Conservation (phyloP, 2,113 vertebrate genomes). For the Rhizomys pruinosus region DNA sequence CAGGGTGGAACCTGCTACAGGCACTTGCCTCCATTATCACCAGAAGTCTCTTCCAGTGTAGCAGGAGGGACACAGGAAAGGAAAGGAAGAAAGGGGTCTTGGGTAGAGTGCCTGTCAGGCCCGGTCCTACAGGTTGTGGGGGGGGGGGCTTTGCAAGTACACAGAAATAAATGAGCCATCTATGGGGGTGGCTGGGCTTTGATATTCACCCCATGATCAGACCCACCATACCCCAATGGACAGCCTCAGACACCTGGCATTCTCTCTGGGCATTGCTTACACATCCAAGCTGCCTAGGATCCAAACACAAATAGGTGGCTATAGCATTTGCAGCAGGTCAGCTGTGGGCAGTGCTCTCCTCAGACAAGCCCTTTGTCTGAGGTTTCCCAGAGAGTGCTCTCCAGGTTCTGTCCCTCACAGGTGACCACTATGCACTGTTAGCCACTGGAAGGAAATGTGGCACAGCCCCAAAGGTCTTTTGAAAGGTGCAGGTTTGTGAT, state of each 20-base stretch:
- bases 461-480: constrained; percentile 67
- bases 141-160: constrained; percentile 70
- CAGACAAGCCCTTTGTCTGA: constrained; percentile 88
- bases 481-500: constrained; percentile 81
- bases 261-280: neutral
- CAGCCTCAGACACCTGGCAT: constrained; percentile 85
- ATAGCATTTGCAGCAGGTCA: constrained; percentile 91
- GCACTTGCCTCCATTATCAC: neutral
- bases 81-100: no score
- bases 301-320: constrained; percentile 93
- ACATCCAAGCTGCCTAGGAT: constrained; percentile 62
- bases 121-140: neutral
- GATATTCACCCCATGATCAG: constrained; percentile 92
- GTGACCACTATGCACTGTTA: constrained; percentile 79
- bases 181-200: constrained; percentile 93
- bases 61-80: neutral
- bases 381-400: constrained; percentile 82
- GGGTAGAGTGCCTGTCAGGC: neutral
- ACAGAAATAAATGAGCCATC: constrained; percentile 90
- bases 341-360: constrained; percentile 91
- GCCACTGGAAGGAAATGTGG: constrained; percentile 65
- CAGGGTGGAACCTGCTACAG: neutral
- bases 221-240: constrained; percentile 86
- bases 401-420: constrained; percentile 82
- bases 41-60: neutral